Base-by-base conservation (phyloP, 2,888 invertebrate species). In the Chaitophorus viminalis region DNA sequence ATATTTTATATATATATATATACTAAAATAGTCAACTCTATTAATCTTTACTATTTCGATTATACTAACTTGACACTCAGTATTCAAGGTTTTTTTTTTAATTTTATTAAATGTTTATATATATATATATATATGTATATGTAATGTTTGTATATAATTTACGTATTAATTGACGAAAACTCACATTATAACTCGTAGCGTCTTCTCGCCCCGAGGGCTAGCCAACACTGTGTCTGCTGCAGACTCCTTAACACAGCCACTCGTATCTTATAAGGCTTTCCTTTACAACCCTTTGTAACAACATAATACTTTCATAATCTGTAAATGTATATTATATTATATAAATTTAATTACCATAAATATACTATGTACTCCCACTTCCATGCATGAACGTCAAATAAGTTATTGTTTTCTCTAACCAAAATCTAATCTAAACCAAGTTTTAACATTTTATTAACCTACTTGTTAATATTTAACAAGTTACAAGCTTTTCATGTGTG, bases 251-350 rank as follows among this genome's bases (percentile, higher is more conserved):
- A 21, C 21, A 17, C 82, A 52, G 52, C 25, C 0, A 0, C 9
- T 70, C 29, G 21, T 25, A 52, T 70, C 17, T n/a, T 81, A 52
- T 60, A 39, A 60, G 60, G 65, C 74, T 60, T 29, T 74, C 60
- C 54, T 83, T 39, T 39, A 60, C 52, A 36, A 75, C 75, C 60
- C 83, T 83, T 83, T 83, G 60, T 54, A 36, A 17, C 21, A 31
- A 14, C 31, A 29, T 79, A 11, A 36, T 83, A 54, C 60, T 83
- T 54, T 29, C 36, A n/a, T 36, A 33, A 33, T 1, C 18, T 21
- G 6, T 4, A n/a, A n/a, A 72, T 17, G 21, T 60, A 25, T 21
- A 54, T 21, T 54, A 17, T 60, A 33, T 78, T 39, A 39, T n/a
- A 54, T 52, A 39, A 4, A 52, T 52, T 52, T 2, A 17, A 1